Evolutionary conservation across 2,797 vertebrate genomes (phyloP), one percentile per base, ranked within the genome.

Genomic region (Neopelma chrysocephalum): DNA sequence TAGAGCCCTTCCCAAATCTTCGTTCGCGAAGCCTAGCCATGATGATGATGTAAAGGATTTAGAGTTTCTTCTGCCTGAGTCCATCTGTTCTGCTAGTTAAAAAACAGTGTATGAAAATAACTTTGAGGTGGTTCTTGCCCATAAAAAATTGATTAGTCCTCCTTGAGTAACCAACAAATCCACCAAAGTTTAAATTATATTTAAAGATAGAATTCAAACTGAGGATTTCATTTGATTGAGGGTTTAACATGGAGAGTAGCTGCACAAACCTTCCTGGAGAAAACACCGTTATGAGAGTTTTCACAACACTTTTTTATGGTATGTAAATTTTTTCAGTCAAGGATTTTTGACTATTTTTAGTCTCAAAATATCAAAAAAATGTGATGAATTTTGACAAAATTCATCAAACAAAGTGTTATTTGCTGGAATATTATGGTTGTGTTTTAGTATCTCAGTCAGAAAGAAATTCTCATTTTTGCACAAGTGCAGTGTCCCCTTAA

Each of bases 321-420:
- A 0, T 18, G 12, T 42, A 32, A 2, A 3, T 6, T 36, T 71
- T 86, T 90, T 31, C 1, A 0, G 36, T 42, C 3, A 21, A 56
- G n/a, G 19, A 40, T 12, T 62, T 51, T 61, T 80, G 34, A 76
- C 42, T 34, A 8, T 57, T 62, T 27, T 2, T 56, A 21, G 14
- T 45, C 26, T 64, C 38, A 69, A 61, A 71, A 22, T 60, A 48
- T 14, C 2, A 76, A 56, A 77, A 83, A 50, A 53, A 2, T 8
- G 6, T 53, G 23, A 47, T 68, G 5, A 76, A 53, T 65, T 79
- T 45, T 82, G 53, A 68, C 18, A 87, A 75, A 73, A 48, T n/a
- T n/a, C n/a, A n/a, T n/a, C n/a, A n/a, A n/a, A n/a, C n/a, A n/a
- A 50, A 19, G 4, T 61, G 11, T 42, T 47, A 16, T 42, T 80